A percentile compares a stretch with the other conserved stretches of the same genome.
phyloP scores from a whole-genome alignment of 1,140 invertebrate genomes.

The Venustaconcha ellipsiformis region DNA sequence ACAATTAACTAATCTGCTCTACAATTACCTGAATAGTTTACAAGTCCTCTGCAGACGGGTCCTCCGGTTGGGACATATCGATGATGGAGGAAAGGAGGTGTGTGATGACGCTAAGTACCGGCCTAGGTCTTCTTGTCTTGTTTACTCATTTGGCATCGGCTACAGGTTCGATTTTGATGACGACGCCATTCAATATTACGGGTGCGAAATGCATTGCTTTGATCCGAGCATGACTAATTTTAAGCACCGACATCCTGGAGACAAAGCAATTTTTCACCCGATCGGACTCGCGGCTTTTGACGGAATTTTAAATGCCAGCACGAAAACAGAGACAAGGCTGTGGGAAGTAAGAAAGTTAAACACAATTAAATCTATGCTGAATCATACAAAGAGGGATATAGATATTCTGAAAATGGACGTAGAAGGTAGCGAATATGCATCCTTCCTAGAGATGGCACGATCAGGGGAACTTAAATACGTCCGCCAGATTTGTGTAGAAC shows the following conservation, averaged over 20 bases:
- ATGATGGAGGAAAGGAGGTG: constrained; percentile 51
- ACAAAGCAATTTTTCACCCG: too few species aligned
- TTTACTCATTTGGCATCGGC: constrained; percentile 43
- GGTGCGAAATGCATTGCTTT: constrained; percentile 21
- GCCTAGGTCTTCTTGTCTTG: constrained; percentile 36
- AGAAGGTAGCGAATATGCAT: constrained; percentile 3
- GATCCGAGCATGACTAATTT: constrained; percentile 3
- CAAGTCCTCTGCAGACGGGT: constrained; percentile 34
- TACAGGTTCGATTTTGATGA: constrained; percentile 21
- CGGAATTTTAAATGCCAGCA: too few species aligned
- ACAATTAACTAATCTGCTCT: background rate
- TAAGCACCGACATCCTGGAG: too few species aligned
- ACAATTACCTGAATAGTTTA: constrained; percentile 25
- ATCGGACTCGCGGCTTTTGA: too few species aligned
- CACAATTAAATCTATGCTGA: constrained; percentile 4
- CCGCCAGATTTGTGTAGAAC: constrained; percentile 2
- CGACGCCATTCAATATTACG: constrained; percentile 2
- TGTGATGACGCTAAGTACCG: constrained; percentile 41
- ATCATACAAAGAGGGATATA: constrained; percentile 6
- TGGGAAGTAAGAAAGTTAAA: constrained; percentile 12
- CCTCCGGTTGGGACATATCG: constrained; percentile 41
- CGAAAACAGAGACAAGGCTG: too few species aligned
- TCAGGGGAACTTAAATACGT: constrained; percentile 9
- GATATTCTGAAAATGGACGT: constrained; percentile 18
- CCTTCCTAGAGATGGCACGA: constrained; percentile 1